phyloP scores from a whole-genome alignment of 2,113 vertebrate species.

The Falcunculus frontatus region DNA sequence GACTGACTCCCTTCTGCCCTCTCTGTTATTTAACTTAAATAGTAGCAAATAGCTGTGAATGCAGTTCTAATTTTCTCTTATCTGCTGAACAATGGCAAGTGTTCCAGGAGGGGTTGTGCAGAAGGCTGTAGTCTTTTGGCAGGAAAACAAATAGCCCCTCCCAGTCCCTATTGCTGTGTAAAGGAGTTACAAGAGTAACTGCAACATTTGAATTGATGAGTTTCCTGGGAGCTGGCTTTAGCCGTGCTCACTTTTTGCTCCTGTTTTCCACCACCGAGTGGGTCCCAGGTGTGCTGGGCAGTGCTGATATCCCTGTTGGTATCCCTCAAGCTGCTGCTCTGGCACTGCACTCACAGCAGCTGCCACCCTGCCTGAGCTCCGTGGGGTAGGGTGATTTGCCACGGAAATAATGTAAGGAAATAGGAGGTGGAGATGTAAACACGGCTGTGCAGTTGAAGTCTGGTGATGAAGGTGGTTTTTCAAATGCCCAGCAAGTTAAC shows the following conservation, averaged over 20 bases:
- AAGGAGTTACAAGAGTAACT: neutral
- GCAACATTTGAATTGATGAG: neutral
- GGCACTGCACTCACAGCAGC: neutral
- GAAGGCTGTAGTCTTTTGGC: neutral
- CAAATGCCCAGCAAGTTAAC: neutral
- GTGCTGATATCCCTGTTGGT: neutral
- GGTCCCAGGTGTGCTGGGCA: neutral
- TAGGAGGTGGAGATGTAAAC: neutral
- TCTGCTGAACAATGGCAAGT: neutral
- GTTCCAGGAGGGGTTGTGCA: neutral
- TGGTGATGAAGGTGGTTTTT: neutral
- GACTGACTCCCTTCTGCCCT: conserved; percentile 15
- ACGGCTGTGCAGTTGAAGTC: rapidly evolving
- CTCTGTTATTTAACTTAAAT: neutral
- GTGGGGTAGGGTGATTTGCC: neutral
- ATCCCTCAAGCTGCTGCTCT: neutral
- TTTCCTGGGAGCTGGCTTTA: neutral
- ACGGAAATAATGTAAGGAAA: neutral
- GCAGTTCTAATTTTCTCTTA: neutral
- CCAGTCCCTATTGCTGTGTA: neutral
- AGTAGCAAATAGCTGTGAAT: neutral
- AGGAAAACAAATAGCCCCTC: neutral
- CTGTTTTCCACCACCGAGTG: neutral
- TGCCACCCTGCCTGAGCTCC: rapidly evolving
- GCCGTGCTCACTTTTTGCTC: neutral